Evolutionary conservation across 1,140 invertebrate genomes (phyloP).

Genomic region (Cryptotermes secundus): DNA sequence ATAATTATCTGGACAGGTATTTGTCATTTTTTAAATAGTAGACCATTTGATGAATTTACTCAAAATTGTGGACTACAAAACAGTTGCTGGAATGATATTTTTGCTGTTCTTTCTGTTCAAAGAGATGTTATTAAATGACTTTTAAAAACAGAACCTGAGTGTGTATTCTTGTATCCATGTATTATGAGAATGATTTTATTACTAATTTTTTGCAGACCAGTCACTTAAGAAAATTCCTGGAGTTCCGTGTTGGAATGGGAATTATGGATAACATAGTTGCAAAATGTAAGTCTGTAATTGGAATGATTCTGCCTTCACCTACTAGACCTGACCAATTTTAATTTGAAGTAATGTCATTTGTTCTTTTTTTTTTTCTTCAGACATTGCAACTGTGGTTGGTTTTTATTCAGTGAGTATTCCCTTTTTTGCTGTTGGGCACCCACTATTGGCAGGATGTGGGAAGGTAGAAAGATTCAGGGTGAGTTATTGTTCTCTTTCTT

Average conservation of each 20-base stretch:
- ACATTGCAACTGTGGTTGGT: conserved; percentile 91
- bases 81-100: background rate
- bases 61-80: background rate
- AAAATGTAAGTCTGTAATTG: conserved; percentile 76
- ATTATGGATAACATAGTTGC: conserved; percentile 94
- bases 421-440: conserved; percentile 76
- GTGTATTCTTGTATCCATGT: conserved; percentile 15
- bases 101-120: background rate
- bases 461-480: conserved; percentile 72
- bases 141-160: background rate
- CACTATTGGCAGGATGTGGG: conserved; percentile 58
- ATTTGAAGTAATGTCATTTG: background rate
- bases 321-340: background rate
- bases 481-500: conserved; percentile 36
- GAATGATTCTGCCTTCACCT: background rate
- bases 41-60: background rate
- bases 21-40: background rate
- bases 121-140: background rate
- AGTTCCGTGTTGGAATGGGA: conserved; percentile 91
- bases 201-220: conserved; percentile 52
- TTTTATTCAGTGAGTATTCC: conserved; percentile 94
- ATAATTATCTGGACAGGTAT: background rate
- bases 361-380: conserved; percentile 55
- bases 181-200: too few species aligned
- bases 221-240: conserved; percentile 86